Conservation (phyloP, 2,113 vertebrate species). For the Deroptyus accipitrinus region DNA sequence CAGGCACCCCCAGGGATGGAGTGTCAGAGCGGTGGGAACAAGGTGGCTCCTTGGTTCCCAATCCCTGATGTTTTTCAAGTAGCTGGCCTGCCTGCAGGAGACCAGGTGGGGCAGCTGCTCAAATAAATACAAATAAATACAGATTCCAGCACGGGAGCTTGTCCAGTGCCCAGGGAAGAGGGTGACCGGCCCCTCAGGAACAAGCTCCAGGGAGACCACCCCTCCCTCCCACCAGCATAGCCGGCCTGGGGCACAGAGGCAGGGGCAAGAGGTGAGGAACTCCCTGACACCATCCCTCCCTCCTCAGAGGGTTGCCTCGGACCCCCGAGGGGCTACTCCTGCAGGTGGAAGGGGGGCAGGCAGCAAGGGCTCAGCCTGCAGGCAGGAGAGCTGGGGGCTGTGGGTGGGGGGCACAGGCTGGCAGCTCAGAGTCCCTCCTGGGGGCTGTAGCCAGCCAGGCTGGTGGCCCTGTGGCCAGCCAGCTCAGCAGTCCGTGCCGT, state of each 20-base stretch:
- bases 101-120: background rate
- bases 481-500: conserved; percentile 80
- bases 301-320: background rate
- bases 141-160: background rate
- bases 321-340: background rate
- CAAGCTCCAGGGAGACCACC: background rate
- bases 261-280: background rate
- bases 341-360: background rate
- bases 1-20: background rate
- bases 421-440: background rate
- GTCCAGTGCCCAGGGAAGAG: background rate
- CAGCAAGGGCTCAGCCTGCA: background rate
- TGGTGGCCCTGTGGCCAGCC: background rate
- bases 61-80: conserved; percentile 16
- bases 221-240: fast-evolving
- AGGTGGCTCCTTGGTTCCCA: background rate
- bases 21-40: background rate
- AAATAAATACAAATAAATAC: conserved; percentile 62
- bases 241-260: background rate
- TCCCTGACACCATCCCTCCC: background rate
- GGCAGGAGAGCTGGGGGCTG: background rate
- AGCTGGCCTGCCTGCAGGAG: background rate
- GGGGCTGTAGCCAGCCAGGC: background rate
- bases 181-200: background rate
- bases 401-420: background rate